phyloP scores from a whole-genome alignment of 2,888 invertebrate species.

The Didymodactylos carnosus region DNA sequence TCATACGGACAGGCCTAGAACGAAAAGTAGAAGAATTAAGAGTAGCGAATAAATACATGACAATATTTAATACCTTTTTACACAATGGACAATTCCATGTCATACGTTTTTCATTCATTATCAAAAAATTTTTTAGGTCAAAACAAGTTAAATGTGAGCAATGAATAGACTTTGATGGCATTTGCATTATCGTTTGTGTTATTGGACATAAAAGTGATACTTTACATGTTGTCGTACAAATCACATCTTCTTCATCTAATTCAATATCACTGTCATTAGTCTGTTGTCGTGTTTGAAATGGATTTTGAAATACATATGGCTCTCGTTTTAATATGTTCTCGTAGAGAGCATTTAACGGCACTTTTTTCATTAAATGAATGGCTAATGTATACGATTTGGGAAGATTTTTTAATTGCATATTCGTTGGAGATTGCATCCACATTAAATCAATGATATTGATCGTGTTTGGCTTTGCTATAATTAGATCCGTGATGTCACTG shows the following conservation, averaged over 20 bases:
- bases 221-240: not conserved
- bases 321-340: not conserved
- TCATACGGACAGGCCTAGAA: no score
- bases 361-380: not conserved
- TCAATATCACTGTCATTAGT: not conserved
- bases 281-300: no score
- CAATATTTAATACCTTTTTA: no score
- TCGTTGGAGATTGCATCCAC: not conserved
- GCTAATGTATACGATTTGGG: not conserved
- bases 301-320: not conserved
- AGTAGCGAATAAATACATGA: no score
- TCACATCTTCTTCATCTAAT: not conserved
- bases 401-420: not conserved
- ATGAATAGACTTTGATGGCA: not conserved
- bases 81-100: not conserved
- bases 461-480: not conserved
- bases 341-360: not conserved
- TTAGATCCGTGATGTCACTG: not conserved
- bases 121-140: not conserved
- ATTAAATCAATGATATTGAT: not conserved
- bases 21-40: no score
- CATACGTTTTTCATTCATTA: not conserved
- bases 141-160: not conserved
- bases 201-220: slow-evolving; percentile 1
- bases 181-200: not conserved